These are phyloP conservation scores for Antechinus stuartii DNA, from an alignment of 2,113 vertebrate genomes.

Conservation along the genomic window DNA sequence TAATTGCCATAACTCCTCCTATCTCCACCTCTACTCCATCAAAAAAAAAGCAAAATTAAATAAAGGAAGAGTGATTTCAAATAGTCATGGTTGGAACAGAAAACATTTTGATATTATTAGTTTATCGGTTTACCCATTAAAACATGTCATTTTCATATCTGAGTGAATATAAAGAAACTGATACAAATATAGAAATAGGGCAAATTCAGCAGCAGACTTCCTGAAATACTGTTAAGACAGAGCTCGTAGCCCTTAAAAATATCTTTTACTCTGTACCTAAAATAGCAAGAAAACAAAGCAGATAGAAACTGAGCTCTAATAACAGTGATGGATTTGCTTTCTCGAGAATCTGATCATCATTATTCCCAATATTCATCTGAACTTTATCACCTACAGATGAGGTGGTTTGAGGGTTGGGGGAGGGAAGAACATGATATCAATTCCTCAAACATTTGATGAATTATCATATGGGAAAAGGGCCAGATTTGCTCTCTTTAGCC, in stretches of 20 bases:
- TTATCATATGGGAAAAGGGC: background rate
- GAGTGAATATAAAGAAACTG: background rate
- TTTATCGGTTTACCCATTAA: background rate
- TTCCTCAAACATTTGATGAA: background rate
- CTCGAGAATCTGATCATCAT: background rate
- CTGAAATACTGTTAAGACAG: slow-evolving; percentile 21
- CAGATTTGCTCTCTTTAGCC: background rate
- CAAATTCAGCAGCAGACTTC: background rate
- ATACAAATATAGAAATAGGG: slow-evolving; percentile 14
- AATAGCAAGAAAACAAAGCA: background rate
- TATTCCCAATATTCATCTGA: background rate
- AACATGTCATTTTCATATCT: background rate
- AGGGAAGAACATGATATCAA: background rate
- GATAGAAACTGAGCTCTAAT: slow-evolving; percentile 1
- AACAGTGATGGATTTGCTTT: background rate
- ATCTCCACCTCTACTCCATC: background rate
- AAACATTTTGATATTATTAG: background rate
- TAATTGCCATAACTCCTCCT: background rate
- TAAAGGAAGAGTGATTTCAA: slow-evolving; percentile 24
- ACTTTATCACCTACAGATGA: background rate
- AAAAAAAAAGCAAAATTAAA: slow-evolving; percentile 15
- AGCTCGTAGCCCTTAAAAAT: background rate
- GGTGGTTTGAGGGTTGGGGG: background rate
- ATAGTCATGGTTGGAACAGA: background rate
- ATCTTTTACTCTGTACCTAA: background rate